Conservation (phyloP, 2,797 vertebrate species). For the Amblyopsis hoosieri region DNA sequence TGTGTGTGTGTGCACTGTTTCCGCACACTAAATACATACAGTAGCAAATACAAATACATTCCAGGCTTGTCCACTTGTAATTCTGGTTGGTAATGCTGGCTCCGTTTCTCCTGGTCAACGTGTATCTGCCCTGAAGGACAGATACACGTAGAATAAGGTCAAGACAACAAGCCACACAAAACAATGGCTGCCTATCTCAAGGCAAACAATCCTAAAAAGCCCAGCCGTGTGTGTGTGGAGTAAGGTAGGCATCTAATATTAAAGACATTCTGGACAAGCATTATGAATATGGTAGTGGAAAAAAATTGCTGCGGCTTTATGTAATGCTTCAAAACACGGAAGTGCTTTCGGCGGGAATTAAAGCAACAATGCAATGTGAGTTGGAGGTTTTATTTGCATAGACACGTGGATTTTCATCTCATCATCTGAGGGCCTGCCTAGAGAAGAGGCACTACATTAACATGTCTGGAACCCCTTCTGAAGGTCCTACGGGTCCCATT, state of each 20-base stretch:
- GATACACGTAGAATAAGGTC: constrained; percentile 12
- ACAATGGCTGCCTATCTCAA: constrained; percentile 8
- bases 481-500: constrained; percentile 14
- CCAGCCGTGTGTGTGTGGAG: constrained; percentile 16
- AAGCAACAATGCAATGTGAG: constrained; percentile 18
- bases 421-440: constrained; percentile 38
- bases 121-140: constrained; percentile 16
- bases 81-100: background rate
- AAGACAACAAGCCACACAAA: constrained; percentile 26
- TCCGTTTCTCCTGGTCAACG: constrained; percentile 7
- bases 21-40: too few relatives aligned
- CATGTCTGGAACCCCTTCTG: constrained; percentile 31
- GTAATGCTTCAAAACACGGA: constrained; percentile 47
- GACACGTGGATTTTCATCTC: constrained; percentile 27
- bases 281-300: constrained; percentile 25
- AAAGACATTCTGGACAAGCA: constrained; percentile 23
- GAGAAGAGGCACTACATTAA: constrained; percentile 52
- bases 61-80: background rate
- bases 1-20: too few relatives aligned
- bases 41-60: too few relatives aligned
- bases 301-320: constrained; percentile 27
- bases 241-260: constrained; percentile 44
- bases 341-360: constrained; percentile 34
- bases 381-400: constrained; percentile 45
- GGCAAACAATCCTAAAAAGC: constrained; percentile 25